Evolutionary conservation across 2,888 invertebrate species (phyloP), one percentile per base, ranked within the genome.

Genomic region (Drosophila histrio): DNA sequence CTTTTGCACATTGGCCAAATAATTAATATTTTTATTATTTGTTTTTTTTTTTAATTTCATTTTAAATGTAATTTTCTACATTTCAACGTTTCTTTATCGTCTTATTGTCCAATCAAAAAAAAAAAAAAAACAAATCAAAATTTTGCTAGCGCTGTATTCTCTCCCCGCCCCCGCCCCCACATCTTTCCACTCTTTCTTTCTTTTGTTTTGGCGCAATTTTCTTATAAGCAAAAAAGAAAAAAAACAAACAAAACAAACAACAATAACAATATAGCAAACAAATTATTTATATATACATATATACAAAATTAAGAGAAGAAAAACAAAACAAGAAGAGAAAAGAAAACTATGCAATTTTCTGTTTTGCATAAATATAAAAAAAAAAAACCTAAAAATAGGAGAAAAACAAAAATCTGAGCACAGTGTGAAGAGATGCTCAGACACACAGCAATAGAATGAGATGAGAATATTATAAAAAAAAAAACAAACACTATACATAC

Each of bases 251-350:
- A 60, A 62, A 41, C 21, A 36, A 62, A 56, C 54, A 68, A 83
- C 64, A 79, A 79, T 73, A 82, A 82, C 77, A 74, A 68, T 68
- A 83, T 83, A 79, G 79, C 72, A 83, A 80, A 78, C 64, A 77
- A 80, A 80, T 78, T 72, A 82, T 75, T 77, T 80, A 79, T 83
- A 79, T 77, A 78, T 61, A 79, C 54, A 62, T 62, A 64, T 72
- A 72, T 64, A 79, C 54, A 71, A 59, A 54, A 71, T 68, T 62
- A 74, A 64, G 73, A 36, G 32, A 64, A 41, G 43, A 39, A 44
- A 54, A 28, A 3, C n/a, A 44, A 39, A 43, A 52, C 52, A 46
- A 61, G 71, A 58, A 49, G 8, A 61, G 50, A 26, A 22, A 22
- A 28, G n/a, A 63, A n/a, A 21, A 13, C 34, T 49, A 65, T 56